Conservation (phyloP, 2,797 vertebrate genomes). For the Notamacropus eugenii region DNA sequence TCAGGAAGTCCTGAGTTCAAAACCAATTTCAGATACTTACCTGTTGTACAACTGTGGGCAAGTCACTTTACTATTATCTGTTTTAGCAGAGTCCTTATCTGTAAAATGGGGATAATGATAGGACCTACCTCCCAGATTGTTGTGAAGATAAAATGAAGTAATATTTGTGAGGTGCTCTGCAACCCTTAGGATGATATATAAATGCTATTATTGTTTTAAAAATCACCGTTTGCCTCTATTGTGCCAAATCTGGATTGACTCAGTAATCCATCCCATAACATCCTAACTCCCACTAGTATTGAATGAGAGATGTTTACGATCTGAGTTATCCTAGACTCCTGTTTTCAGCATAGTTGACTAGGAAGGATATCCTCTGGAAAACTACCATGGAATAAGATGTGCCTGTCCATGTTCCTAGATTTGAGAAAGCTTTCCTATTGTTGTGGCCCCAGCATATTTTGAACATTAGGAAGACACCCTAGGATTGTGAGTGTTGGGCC, state of each 20-base stretch:
- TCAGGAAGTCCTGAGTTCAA: not conserved
- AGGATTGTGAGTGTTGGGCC: not conserved
- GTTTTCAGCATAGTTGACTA: not conserved
- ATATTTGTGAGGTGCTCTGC: not conserved
- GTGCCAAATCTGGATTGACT: not conserved
- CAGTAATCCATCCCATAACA: not conserved
- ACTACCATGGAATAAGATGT: not conserved
- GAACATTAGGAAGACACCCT: not conserved
- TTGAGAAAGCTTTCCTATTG: not conserved
- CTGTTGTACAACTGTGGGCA: not conserved
- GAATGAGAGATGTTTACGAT: not conserved
- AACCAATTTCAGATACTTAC: not conserved
- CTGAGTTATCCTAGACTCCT: not conserved
- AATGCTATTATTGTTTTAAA: not conserved
- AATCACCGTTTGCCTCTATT: not conserved
- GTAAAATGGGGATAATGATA: not conserved
- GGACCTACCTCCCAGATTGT: not conserved
- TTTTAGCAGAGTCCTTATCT: not conserved
- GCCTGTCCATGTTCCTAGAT: not conserved
- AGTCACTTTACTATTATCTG: not conserved
- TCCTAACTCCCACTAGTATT: not conserved
- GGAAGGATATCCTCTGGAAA: not conserved
- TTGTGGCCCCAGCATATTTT: not conserved
- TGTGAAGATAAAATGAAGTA: not conserved
- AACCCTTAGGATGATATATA: not conserved